Percentiles rank a stretch among this genome's conserved stretches.
phyloP scores from a whole-genome alignment of 2,113 vertebrate species.

The Glaucidium brasilianum region DNA sequence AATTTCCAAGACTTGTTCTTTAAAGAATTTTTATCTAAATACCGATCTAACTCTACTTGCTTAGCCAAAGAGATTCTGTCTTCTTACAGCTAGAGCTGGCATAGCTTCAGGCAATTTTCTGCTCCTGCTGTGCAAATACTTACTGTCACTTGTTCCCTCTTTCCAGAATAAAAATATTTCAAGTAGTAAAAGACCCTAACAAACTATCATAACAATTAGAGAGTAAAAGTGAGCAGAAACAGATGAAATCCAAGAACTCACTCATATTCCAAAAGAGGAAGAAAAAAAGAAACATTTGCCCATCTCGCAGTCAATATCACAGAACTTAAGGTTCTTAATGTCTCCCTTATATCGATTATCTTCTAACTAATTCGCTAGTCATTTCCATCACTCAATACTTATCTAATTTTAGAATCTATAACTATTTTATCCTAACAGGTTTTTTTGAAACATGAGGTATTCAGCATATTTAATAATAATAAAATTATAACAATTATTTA shows the following conservation, averaged over 20 bases:
- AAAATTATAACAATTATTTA: not conserved
- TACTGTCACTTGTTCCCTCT: not conserved
- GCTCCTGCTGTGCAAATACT: not conserved
- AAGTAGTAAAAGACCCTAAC: not conserved
- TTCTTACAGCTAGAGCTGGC: not conserved
- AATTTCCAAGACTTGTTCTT: not conserved
- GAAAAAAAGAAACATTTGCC: not conserved
- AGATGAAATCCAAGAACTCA: not conserved
- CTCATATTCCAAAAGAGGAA: not conserved
- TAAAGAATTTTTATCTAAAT: not conserved
- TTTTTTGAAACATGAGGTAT: not conserved
- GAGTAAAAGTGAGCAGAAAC: not conserved
- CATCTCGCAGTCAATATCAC: not conserved
- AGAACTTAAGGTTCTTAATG: not conserved
- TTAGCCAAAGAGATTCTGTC: not conserved
- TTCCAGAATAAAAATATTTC: not conserved
- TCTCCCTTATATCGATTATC: not conserved
- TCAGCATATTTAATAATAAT: not conserved
- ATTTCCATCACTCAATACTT: conserved; percentile 31
- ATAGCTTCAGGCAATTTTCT: not conserved
- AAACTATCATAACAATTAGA: not conserved
- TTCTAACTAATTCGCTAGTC: not conserved
- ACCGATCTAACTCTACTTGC: not conserved
- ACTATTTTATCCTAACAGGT: not conserved
- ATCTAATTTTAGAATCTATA: not conserved